Evolutionary conservation across 2,888 invertebrate genomes (phyloP), one percentile per base, ranked within the genome.

Genomic region (Stictocephala bisonia): DNA sequence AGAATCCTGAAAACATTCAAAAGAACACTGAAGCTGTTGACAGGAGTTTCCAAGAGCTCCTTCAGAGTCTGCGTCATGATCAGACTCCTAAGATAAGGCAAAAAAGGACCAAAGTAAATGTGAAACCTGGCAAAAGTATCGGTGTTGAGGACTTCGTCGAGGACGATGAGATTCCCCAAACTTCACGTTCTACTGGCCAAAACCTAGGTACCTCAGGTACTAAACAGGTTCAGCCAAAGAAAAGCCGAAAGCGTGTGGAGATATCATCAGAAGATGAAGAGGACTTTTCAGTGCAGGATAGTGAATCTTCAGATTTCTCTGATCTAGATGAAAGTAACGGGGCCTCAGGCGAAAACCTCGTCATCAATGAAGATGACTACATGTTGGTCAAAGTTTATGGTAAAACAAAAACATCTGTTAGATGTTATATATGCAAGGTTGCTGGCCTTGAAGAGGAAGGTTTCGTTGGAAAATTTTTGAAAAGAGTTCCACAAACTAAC

Each of bases 181-280:
- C 50, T 69, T 69, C 69, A 69, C 27, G 15, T 69, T 69, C 69
- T 69, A 31, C 51, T 51, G 50, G 51, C 69, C 51, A 69, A 69
- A 67, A 67, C 29, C 50, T 51, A 69, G 50, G 68, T 50, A 50
- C 68, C 26, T 50, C 68, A 50, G 51, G 51, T 51, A 18, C 48
- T 13, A n/a, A n/a, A n/a, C n/a, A n/a, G n/a, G n/a, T n/a, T n/a
- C 50, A 69, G 51, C 24, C 69, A 31, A 66, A 66, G 66, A 51
- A 69, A 69, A 69, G 20, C 69, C 53, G 20, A 51, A 69, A 69
- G 69, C 31, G n/a, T 31, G 35, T 69, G 51, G 51, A 69, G 24
- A 20, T 51, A 51, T 69, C 69, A 69, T 69, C 51, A 69, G 69
- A 69, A 51, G 69, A 69, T 69, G 69, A 69, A 69, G 69, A 69